Base-by-base conservation (phyloP, 2,888 invertebrate species). In the Itoplectis maculator region DNA sequence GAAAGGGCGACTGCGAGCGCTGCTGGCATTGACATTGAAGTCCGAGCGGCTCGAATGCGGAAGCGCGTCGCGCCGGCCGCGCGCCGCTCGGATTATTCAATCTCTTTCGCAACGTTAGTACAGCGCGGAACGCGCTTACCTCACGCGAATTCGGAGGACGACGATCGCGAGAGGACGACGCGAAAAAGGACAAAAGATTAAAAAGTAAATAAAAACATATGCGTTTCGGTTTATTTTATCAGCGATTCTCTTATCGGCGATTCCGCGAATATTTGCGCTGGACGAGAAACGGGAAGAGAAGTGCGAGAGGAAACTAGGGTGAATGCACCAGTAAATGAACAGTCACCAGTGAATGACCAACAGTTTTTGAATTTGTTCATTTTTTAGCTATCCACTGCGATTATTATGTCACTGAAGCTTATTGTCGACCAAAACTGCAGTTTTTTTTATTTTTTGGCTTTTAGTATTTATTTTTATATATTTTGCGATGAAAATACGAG, bases 1-100 rank as follows among this genome's bases (percentile, higher is more conserved):
- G 92, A 92, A 92, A 92, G 92, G 92, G 92, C 90, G 91, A 88
- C 90, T 73, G 76, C 90, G 72, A 66, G 79, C 75, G 82, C 29
- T 42, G 29, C 65, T 82, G 92, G 89, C 92, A 92, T 92, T 92
- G 92, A 92, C 92, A 92, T 92, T 92, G 92, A 90, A 90, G 89
- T 89, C 89, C 84, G 87, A 87, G 89, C 88, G 85, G 87, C 81
- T 79, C 82, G 79, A 88, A 90, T 88, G 91, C 88, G 91, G 90
- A 91, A 91, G 89, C 88, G 89, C 88, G 88, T 88, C 88, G 88
- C 90, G 89, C 89, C 89, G 89, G 72, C 29, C 29, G 29, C 29
- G n/a, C 29, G 29, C 29, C 29, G 29, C 29, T 42, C 29, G 81
- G 86, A 89, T 92, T 92, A 92, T 91, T 92, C 89, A 91, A 92